Conservation (phyloP, 1,140 invertebrate species). For the Phenacoccus solenopsis region DNA sequence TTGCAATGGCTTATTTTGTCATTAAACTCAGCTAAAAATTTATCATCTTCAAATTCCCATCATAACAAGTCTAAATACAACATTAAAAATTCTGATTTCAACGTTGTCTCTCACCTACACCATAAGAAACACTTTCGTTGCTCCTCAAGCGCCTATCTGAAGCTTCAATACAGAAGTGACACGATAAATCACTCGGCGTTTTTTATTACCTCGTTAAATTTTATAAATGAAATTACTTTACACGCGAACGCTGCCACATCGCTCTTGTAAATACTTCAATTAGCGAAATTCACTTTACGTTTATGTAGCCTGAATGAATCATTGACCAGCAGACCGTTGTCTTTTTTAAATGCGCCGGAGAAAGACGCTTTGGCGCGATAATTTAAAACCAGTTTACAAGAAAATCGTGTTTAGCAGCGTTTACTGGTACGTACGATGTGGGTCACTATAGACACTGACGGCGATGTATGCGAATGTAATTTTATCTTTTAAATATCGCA, state of each 20-base stretch:
- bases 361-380: conserved; percentile 1
- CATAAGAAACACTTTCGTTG: neutral
- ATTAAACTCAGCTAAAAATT: too few relatives aligned
- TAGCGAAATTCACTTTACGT: neutral
- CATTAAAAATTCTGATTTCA: too few relatives aligned
- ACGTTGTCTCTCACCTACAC: too few relatives aligned
- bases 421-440: conserved; percentile 4
- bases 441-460: neutral
- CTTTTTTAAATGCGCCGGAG: neutral
- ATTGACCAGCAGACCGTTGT: neutral
- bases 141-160: neutral
- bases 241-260: too few relatives aligned
- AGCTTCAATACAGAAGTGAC: neutral
- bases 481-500: neutral
- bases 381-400: conserved; percentile 7
- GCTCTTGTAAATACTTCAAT: neutral
- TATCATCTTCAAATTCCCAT: too few relatives aligned
- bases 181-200: neutral
- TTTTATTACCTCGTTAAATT: neutral
- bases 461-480: neutral
- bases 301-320: neutral
- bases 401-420: neutral
- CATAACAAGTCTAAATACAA: too few relatives aligned
- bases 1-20: too few relatives aligned
- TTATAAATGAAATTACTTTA: neutral